These are phyloP conservation scores for Macrobrachium rosenbergii DNA, from an alignment of 1,140 invertebrate species.

Conservation along the genomic window DNA sequence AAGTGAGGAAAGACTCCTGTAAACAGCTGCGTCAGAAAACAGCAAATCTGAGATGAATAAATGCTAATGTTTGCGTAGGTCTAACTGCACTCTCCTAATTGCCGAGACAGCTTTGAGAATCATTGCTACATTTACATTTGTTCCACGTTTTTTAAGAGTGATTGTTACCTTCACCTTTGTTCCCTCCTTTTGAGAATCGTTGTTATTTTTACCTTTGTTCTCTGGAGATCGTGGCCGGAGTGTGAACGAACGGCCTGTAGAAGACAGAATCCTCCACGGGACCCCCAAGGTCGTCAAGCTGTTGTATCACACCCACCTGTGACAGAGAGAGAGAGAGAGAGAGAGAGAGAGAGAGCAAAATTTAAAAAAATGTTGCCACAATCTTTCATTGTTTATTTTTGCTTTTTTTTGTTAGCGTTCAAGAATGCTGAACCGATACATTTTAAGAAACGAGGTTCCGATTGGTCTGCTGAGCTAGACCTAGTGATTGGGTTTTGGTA, in stretches of 20 bases:
- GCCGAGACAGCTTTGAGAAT: too few relatives aligned
- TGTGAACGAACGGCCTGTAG: constrained; percentile 66
- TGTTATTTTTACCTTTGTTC: neutral
- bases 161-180: constrained; percentile 17
- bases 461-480: neutral
- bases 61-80: too few relatives aligned
- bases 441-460: neutral
- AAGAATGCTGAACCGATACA: neutral
- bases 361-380: neutral
- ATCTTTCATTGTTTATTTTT: neutral
- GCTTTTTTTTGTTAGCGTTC: neutral
- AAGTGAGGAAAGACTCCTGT: too few relatives aligned
- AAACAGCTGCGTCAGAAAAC: too few relatives aligned
- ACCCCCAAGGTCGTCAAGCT: constrained; percentile 52
- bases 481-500: neutral
- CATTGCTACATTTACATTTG: neutral
- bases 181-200: neutral
- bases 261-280: constrained; percentile 65
- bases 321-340: constrained; percentile 6
- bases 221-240: constrained; percentile 48
- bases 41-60: neutral
- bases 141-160: neutral
- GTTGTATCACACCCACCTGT: constrained; percentile 55
- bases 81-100: neutral
- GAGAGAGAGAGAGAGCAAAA: constrained; percentile 21